These are phyloP conservation scores for Operophtera brumata DNA, from an alignment of 2,888 invertebrate genomes.

Conservation along the genomic window DNA sequence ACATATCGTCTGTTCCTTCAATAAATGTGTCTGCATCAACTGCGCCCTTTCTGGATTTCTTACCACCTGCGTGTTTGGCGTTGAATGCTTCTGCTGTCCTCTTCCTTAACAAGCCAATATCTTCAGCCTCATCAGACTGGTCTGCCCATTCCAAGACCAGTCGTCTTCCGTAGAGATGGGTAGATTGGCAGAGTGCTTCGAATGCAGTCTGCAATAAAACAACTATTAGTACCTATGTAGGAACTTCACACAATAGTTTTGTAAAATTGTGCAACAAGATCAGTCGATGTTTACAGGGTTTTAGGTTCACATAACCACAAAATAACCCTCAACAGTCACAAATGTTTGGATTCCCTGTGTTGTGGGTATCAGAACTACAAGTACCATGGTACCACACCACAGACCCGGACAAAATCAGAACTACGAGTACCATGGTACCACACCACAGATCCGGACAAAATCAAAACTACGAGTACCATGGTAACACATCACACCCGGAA, in stretches of 20 bases:
- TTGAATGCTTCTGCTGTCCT: constrained; percentile 86
- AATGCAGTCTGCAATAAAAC: constrained; percentile 88
- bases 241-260: not conserved
- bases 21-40: constrained; percentile 72
- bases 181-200: constrained; percentile 95
- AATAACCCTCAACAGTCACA: too few relatives aligned
- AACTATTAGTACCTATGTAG: not conserved
- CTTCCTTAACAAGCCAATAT: constrained; percentile 89
- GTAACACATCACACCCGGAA: too few relatives aligned
- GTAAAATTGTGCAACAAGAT: not conserved
- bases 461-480: too few relatives aligned
- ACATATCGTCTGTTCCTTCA: constrained; percentile 47
- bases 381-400: too few relatives aligned
- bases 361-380: too few relatives aligned
- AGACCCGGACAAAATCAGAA: too few relatives aligned
- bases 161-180: constrained; percentile 97
- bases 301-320: too few relatives aligned
- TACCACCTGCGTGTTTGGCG: constrained; percentile 66
- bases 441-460: too few relatives aligned
- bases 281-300: not conserved
- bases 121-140: constrained; percentile 83
- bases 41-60: constrained; percentile 71
- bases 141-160: constrained; percentile 98
- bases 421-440: too few relatives aligned
- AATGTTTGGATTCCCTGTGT: too few relatives aligned